Evolutionary conservation across 2,797 vertebrate species (phyloP).

Genomic region (Coccyzus lansbergi): DNA sequence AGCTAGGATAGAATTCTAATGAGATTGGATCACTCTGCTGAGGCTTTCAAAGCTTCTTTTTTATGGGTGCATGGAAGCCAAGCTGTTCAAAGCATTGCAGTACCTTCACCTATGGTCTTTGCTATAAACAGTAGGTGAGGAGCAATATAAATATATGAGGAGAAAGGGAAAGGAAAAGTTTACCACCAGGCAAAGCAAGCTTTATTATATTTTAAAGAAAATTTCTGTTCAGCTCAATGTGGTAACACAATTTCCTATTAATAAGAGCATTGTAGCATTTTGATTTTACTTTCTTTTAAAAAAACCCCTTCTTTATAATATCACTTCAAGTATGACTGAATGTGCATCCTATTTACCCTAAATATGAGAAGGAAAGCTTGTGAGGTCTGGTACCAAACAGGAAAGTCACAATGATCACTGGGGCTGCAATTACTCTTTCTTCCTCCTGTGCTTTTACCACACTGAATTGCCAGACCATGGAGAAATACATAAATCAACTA

Average conservation of each 20-base stretch:
- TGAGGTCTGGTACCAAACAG: neutral
- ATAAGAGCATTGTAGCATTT: neutral
- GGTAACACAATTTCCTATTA: neutral
- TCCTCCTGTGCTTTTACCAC: neutral
- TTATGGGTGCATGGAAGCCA: neutral
- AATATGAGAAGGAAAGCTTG: neutral
- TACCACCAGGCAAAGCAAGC: neutral
- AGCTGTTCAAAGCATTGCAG: conserved; percentile 6
- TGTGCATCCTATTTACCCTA: neutral
- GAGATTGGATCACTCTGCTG: neutral
- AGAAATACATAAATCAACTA: neutral
- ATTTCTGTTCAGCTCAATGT: neutral
- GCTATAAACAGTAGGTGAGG: neutral
- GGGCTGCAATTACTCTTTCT: neutral
- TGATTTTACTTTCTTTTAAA: neutral
- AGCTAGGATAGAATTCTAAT: conserved; percentile 11
- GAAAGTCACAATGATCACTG: neutral
- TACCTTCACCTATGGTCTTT: neutral
- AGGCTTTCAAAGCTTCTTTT: conserved; percentile 15
- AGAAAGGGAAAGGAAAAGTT: neutral
- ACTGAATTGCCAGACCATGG: neutral
- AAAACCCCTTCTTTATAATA: neutral
- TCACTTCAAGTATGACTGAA: neutral
- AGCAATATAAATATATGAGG: neutral
- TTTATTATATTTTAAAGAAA: neutral